Conservation (phyloP, 2,888 invertebrate genomes). For the Tiliacea citrago region DNA sequence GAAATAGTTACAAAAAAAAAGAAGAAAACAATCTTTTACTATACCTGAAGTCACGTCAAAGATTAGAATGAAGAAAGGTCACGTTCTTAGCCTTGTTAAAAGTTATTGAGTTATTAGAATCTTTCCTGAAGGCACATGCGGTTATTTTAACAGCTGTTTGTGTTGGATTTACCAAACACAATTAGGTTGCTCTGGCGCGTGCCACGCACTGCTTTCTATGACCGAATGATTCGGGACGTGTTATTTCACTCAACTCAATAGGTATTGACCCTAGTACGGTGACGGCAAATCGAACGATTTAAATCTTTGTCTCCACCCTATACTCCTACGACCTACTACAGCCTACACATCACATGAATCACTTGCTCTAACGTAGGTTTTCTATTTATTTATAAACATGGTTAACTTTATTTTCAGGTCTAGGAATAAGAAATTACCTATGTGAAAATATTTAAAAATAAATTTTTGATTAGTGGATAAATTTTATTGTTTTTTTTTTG, state of each 20-base stretch:
- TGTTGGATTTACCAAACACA: not conserved
- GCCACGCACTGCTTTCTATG: not conserved
- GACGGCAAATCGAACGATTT: not conserved
- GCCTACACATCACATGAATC: not conserved
- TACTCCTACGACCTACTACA: not conserved
- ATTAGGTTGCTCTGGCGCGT: not conserved
- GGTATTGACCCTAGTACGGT: not conserved
- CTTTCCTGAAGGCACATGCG: not conserved
- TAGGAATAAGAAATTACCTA: too few relatives aligned
- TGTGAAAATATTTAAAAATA: too few relatives aligned
- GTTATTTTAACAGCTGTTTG: not conserved
- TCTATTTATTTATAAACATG: not conserved
- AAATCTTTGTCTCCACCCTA: not conserved
- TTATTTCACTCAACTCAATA: not conserved
- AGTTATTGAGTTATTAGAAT: too few relatives aligned
- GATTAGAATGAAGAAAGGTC: not conserved
- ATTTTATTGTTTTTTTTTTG: not conserved
- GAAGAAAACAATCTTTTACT: not conserved
- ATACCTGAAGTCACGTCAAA: not conserved
- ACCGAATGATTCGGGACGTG: not conserved
- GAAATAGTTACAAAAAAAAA: not conserved
- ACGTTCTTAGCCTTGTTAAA: not conserved
- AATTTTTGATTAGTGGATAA: not conserved
- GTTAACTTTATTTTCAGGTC: not conserved
- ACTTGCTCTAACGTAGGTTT: not conserved